Evolutionary conservation across 2,888 invertebrate genomes (phyloP).

Genomic region (Spilarctia lutea): DNA sequence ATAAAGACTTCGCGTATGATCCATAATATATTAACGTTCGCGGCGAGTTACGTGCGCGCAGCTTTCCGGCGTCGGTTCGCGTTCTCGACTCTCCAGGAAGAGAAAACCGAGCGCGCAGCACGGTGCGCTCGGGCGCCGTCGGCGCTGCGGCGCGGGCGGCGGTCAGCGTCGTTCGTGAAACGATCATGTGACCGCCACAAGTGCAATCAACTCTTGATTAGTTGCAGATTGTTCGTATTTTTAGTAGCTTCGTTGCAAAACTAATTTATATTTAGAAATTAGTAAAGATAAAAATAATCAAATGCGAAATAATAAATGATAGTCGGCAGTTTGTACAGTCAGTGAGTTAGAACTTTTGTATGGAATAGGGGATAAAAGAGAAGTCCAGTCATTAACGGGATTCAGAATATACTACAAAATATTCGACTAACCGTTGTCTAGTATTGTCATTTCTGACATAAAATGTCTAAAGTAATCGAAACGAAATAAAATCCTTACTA

Average conservation of each 20-base stretch:
- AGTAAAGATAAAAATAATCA: background rate
- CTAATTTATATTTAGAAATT: background rate
- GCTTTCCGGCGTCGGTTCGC: no score
- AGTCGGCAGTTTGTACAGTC: background rate
- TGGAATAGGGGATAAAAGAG: background rate
- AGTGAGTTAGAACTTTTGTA: background rate
- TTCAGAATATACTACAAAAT: background rate
- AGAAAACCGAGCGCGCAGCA: no score
- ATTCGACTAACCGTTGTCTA: background rate
- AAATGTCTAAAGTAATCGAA: background rate
- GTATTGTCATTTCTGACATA: background rate
- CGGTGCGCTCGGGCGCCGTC: no score
- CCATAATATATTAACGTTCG: no score
- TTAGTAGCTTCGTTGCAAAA: background rate
- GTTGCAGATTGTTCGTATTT: background rate
- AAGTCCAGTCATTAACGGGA: background rate
- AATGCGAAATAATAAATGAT: background rate
- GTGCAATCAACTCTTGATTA: background rate
- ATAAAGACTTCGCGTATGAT: no score
- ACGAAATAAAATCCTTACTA: slow-evolving; percentile 2
- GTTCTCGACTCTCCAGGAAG: no score
- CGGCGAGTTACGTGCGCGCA: no score
- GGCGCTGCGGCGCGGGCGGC: no score
- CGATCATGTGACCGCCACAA: no score
- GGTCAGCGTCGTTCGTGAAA: no score